Evolutionary conservation across 1,140 invertebrate genomes (phyloP), one percentile per base, ranked within the genome.

Genomic region (Antheraea pernyi): DNA sequence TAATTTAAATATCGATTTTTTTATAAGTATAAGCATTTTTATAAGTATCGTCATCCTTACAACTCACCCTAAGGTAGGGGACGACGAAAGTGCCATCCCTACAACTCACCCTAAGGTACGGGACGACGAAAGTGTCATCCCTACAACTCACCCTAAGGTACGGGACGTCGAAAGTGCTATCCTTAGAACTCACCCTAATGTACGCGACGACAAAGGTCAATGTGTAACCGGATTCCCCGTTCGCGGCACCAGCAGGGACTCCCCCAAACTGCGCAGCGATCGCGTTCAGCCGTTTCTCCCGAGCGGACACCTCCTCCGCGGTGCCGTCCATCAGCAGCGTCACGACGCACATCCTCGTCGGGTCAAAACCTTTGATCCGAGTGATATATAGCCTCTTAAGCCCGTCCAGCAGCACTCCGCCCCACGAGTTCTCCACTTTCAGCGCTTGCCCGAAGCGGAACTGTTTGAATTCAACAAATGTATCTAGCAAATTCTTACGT

Each of bases 201-300:
- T 99, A 99, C 16, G 99, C 99, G 71, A 99, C 99, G n/a, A 99
- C 98, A 88, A 99, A 99, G 0, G 99, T 99, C 7, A 99, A 89
- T 72, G 98, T 96, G 79, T 99, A 99, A 7, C 99, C 99, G 48
- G 97, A 94, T 87, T 98, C 96, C 0, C 99, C 99, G 85, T 99
- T 99, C 36, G 95, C 96, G 70, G 97, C 97, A 0, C 99, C 99
- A 0, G 97, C 98, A 3, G 97, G 95, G 53, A 99, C 93, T 9
- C 98, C 98, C 0, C 95, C 95, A 79, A 91, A 94, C 66, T 94
- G 82, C 19, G 93, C 94, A 0, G 97, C 98, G 65, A 99, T 97
- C n/a, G 92, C 92, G 83, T 98, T 97, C 19, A 99, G 96, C 76
- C 95, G 94, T 73, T 95, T 95, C 86, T 99, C 97, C 71, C 98